Percentiles rank a stretch among this genome's conserved stretches.
phyloP scores from a whole-genome alignment of 2,797 vertebrate genomes.

The Crocidura indochinensis region DNA sequence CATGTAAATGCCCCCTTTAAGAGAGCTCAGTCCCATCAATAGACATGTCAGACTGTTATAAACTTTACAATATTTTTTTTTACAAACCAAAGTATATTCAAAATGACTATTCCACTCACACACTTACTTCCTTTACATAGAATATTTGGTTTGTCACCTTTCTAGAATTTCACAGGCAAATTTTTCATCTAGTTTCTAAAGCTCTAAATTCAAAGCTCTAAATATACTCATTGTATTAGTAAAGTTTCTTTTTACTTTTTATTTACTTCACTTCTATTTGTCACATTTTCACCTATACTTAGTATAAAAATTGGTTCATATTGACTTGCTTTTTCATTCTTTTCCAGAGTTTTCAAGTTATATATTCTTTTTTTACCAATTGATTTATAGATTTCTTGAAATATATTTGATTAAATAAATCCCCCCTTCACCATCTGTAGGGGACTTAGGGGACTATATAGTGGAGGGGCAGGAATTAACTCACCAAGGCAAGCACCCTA shows the following conservation, averaged over 20 bases:
- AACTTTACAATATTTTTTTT: not conserved
- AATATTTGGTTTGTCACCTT: slow-evolving; percentile 19
- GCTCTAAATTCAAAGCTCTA: slow-evolving; percentile 29
- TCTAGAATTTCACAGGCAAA: not conserved
- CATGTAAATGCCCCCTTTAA: not conserved
- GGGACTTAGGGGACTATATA: too few relatives aligned
- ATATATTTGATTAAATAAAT: not conserved
- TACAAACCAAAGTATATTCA: not conserved
- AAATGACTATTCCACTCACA: not conserved
- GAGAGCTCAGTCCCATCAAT: not conserved
- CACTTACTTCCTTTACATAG: not conserved
- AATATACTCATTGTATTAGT: not conserved
- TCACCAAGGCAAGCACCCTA: too few relatives aligned
- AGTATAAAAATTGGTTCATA: slow-evolving; percentile 11
- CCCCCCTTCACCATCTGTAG: too few relatives aligned
- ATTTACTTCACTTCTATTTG: too few relatives aligned
- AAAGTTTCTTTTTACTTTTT: not conserved
- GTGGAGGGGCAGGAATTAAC: too few relatives aligned
- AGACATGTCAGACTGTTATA: not conserved
- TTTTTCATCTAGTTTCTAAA: slow-evolving; percentile 19
- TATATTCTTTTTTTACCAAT: not conserved
- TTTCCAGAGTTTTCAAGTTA: slow-evolving; percentile 27
- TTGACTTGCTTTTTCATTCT: slow-evolving; percentile 10
- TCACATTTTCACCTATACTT: not conserved
- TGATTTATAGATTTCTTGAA: slow-evolving; percentile 9